Percentiles rank a stretch among this genome's conserved stretches.
Evolutionary conservation across 2,113 vertebrate species (phyloP).

Genomic region (Suncus etruscus): DNA sequence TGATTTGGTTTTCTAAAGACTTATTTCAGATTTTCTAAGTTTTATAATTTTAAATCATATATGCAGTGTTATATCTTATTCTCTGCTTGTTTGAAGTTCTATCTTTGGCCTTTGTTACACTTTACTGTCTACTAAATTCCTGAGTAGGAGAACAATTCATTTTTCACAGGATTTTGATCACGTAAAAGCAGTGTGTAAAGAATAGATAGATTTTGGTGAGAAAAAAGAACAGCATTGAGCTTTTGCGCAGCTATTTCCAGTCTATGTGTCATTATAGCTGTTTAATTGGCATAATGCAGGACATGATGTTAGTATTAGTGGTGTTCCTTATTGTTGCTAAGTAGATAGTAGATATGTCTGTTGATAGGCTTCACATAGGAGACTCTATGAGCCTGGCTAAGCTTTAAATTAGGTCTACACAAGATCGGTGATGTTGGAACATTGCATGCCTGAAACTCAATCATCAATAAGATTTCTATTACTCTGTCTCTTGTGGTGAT

Average conservation of each 20-base stretch:
- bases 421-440: not conserved
- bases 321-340: not conserved
- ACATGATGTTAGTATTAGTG: not conserved
- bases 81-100: not conserved
- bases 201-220: not conserved
- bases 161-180: not conserved
- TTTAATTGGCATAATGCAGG: not conserved
- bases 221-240: not conserved
- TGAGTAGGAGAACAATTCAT: not conserved
- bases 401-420: not conserved
- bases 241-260: not conserved
- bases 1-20: not conserved
- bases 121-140: not conserved
- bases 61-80: not conserved
- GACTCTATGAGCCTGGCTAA: not conserved
- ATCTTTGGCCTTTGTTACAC: not conserved
- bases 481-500: too few species aligned
- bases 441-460: too few species aligned
- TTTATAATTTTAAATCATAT: not conserved
- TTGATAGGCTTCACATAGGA: not conserved
- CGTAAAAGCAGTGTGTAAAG: not conserved
- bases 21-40: not conserved
- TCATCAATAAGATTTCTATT: too few species aligned
- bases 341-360: not conserved
- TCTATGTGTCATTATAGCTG: not conserved